Evolutionary conservation across 1,140 invertebrate species (phyloP).

Genomic region (Euura lappo): DNA sequence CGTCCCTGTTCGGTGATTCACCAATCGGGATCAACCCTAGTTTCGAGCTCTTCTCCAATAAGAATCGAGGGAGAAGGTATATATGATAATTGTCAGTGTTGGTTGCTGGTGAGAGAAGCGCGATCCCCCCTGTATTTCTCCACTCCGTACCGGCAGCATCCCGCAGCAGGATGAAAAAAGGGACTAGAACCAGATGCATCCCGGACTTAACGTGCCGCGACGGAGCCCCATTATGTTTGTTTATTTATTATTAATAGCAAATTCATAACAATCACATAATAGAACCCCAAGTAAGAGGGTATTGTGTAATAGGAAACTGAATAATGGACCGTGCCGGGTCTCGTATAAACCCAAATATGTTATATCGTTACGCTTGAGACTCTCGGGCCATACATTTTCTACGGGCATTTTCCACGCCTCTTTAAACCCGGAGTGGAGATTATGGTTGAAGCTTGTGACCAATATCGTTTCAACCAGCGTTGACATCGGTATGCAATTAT

Average conservation of each 20-base stretch:
- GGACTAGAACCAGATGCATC: slow-evolving; percentile 49
- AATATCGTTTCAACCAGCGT: neutral
- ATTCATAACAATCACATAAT: slow-evolving; percentile 60
- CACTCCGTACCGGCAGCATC: neutral
- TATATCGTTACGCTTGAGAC: slow-evolving; percentile 44
- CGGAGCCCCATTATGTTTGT: slow-evolving; percentile 55
- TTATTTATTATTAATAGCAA: slow-evolving; percentile 63
- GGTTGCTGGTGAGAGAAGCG: neutral
- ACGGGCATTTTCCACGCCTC: slow-evolving; percentile 45
- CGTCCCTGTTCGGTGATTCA: slow-evolving; percentile 35
- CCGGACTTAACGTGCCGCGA: slow-evolving; percentile 53
- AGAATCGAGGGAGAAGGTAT: neutral
- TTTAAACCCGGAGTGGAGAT: slow-evolving; percentile 15
- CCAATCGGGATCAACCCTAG: neutral
- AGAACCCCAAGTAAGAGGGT: slow-evolving; percentile 28
- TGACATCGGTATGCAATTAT: slow-evolving; percentile 1
- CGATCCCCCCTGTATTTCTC: neutral
- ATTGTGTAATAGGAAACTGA: slow-evolving; percentile 11
- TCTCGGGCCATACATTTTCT: slow-evolving; percentile 34
- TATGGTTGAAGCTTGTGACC: neutral
- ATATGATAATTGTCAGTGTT: neutral
- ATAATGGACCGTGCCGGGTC: slow-evolving; percentile 16
- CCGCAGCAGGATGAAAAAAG: neutral
- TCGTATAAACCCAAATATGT: slow-evolving; percentile 24
- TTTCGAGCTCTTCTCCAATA: slow-evolving; percentile 22